A percentile compares a stretch with the other conserved stretches of the same genome.
These are phyloP conservation scores for Tiliacea citrago DNA, from an alignment of 2,888 invertebrate genomes.

Conservation along the genomic window DNA sequence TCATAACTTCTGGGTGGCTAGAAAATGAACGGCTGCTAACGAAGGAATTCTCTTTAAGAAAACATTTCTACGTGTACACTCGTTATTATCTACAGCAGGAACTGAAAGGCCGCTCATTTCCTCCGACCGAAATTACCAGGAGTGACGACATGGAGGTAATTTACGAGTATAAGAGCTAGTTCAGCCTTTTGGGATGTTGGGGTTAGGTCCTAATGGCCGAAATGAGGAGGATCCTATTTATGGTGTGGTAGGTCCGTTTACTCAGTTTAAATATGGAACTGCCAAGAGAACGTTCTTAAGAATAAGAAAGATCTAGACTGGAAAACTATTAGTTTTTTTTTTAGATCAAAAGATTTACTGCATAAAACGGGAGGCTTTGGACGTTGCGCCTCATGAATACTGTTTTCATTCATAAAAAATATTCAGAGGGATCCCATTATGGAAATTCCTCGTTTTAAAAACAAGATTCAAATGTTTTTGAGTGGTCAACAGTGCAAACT, in stretches of 20 bases:
- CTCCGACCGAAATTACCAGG: constrained; percentile 46
- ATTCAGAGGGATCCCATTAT: constrained; percentile 21
- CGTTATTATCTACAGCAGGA: constrained; percentile 41
- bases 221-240: constrained; percentile 41
- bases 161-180: constrained; percentile 59
- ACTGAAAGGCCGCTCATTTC: constrained; percentile 54
- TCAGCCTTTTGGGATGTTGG: constrained; percentile 49
- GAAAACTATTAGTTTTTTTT: neutral
- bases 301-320: neutral
- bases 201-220: constrained; percentile 48
- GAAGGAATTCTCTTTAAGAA: constrained; percentile 43
- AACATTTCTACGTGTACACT: constrained; percentile 49
- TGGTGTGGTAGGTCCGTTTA: constrained; percentile 14
- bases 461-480: constrained; percentile 33
- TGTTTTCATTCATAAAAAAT: constrained; percentile 42
- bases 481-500: constrained; percentile 18
- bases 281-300: neutral
- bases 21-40: constrained; percentile 50
- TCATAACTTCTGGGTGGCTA: constrained; percentile 36
- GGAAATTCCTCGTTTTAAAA: constrained; percentile 22
- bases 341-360: constrained; percentile 12
- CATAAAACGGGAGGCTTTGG: constrained; percentile 1
- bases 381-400: constrained; percentile 36
- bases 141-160: constrained; percentile 58
- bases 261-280: constrained; percentile 28